phyloP scores from a whole-genome alignment of 1,140 invertebrate genomes.

The Hylyphantes graminicola region DNA sequence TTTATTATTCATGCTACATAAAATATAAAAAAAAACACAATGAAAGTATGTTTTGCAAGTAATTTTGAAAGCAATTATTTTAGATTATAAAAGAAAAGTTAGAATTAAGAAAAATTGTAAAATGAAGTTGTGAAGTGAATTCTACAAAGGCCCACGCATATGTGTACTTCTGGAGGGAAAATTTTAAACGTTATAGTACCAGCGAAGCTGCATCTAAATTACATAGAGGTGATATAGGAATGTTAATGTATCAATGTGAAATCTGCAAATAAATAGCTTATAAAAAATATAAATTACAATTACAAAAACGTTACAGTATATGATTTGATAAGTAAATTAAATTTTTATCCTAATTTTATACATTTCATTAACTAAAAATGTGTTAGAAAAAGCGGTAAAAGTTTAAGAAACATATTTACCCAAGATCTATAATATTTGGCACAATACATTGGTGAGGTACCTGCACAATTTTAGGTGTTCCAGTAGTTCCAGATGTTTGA shows the following conservation, averaged over 20 bases:
- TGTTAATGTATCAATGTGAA: neutral
- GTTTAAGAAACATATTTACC: constrained; percentile 4
- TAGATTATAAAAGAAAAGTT: too few relatives aligned
- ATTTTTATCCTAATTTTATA: neutral
- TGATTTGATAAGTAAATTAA: neutral
- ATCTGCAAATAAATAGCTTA: neutral
- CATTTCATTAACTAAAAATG: neutral
- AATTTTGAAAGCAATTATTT: neutral
- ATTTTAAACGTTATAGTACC: too few relatives aligned
- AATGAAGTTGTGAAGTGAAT: too few relatives aligned
- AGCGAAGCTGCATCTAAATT: neutral
- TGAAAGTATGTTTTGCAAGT: neutral
- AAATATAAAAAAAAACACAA: too few relatives aligned
- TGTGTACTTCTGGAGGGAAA: too few relatives aligned
- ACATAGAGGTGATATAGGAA: neutral
- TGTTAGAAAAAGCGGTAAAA: neutral
- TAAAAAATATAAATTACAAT: neutral
- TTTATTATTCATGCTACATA: too few relatives aligned
- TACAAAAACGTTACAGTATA: neutral
- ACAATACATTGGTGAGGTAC: constrained; percentile 54
- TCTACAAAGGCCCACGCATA: too few relatives aligned
- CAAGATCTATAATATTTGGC: constrained; percentile 58
- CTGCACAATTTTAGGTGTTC: constrained; percentile 51
- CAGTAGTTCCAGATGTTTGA: constrained; percentile 59
- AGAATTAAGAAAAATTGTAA: too few relatives aligned